Evolutionary conservation across 2,888 invertebrate genomes (phyloP).

Genomic region (Oegoconia quadripuncta): DNA sequence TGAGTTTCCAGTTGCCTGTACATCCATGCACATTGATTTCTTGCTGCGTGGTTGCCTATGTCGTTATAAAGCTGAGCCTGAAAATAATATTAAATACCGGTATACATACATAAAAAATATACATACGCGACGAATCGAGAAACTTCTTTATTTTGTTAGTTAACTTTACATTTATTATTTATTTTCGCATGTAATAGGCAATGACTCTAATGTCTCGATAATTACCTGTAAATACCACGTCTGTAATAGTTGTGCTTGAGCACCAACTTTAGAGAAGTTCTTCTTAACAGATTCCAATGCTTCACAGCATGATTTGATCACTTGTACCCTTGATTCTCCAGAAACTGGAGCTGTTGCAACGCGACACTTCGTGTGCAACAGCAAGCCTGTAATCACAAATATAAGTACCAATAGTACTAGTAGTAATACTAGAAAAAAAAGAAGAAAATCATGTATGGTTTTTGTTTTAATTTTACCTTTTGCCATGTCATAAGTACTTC

Average conservation of each 20-base stretch:
- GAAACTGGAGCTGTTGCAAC: conserved; percentile 81
- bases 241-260: conserved; percentile 86
- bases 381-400: conserved; percentile 55
- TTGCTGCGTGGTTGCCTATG: conserved; percentile 82
- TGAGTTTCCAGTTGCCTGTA: conserved; percentile 88
- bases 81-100: conserved; percentile 39
- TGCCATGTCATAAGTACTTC: conserved; percentile 89
- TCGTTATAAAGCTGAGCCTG: conserved; percentile 87
- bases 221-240: conserved; percentile 83
- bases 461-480: no score
- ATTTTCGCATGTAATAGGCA: neutral
- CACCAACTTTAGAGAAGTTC: conserved; percentile 86
- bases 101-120: conserved; percentile 10
- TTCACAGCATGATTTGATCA: conserved; percentile 78
- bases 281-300: conserved; percentile 83
- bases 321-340: conserved; percentile 66
- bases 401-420: no score
- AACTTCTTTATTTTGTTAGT: neutral
- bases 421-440: no score
- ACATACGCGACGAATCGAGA: neutral
- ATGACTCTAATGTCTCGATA: neutral
- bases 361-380: conserved; percentile 88
- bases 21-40: conserved; percentile 90
- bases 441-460: no score
- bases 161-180: neutral